phyloP scores from a whole-genome alignment of 2,888 invertebrate species.

The Bellardia bayeri region DNA sequence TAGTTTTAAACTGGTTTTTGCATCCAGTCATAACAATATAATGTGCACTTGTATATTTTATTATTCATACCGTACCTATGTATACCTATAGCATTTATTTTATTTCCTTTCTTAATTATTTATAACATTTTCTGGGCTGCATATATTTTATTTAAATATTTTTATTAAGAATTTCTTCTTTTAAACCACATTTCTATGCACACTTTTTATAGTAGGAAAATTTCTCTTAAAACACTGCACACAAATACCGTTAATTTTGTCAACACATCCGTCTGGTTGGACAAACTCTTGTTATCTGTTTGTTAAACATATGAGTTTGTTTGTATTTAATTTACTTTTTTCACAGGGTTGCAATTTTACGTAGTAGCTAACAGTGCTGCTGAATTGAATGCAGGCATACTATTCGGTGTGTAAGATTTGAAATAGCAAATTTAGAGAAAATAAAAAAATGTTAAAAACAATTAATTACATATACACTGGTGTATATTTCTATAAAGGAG shows the following conservation, averaged over 20 bases:
- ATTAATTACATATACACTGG: no score
- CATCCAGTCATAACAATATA: conserved; percentile 42
- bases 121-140: background rate
- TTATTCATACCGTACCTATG: background rate
- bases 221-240: conserved; percentile 27
- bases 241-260: conserved; percentile 66
- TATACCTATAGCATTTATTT: background rate
- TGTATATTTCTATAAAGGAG: no score
- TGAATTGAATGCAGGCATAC: background rate
- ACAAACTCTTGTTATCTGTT: conserved; percentile 67
- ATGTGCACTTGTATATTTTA: conserved; percentile 36
- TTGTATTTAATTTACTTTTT: conserved; percentile 33
- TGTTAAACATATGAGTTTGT: conserved; percentile 65
- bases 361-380: conserved; percentile 8
- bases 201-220: background rate
- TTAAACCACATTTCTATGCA: conserved; percentile 26
- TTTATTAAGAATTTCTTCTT: conserved; percentile 31
- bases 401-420: background rate
- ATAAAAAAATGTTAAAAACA: no score
- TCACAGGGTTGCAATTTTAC: conserved; percentile 30
- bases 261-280: conserved; percentile 65
- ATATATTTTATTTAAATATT: background rate
- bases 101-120: background rate
- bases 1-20: conserved; percentile 55
- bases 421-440: no score